Evolutionary conservation across 2,797 vertebrate genomes (phyloP).

Genomic region (Sebastes alutus): DNA sequence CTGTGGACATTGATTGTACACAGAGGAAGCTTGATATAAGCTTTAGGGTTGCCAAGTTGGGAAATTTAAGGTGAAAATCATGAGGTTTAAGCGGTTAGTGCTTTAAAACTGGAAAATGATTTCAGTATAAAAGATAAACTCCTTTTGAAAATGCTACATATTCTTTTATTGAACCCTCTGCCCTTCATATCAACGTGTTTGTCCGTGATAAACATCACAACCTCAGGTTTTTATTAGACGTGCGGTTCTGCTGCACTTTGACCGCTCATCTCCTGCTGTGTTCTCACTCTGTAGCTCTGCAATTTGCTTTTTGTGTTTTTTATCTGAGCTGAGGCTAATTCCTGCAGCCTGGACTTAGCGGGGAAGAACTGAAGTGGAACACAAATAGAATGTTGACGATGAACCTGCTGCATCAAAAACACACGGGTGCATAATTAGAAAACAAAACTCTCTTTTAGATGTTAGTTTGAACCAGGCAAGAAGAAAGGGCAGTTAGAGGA

Average conservation of each 20-base stretch:
- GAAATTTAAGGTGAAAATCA: neutral
- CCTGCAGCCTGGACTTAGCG: neutral
- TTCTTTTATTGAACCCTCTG: neutral
- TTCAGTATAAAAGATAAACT: neutral
- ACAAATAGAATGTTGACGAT: neutral
- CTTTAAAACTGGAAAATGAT: neutral
- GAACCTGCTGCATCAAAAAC: neutral
- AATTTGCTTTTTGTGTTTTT: neutral
- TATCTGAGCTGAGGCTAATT: neutral
- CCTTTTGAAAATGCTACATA: neutral
- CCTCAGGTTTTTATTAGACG: neutral
- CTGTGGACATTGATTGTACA: neutral
- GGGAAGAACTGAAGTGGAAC: neutral
- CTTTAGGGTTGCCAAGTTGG: neutral
- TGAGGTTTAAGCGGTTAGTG: neutral
- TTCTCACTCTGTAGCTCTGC: neutral
- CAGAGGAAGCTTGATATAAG: neutral
- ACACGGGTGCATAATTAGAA: fast-evolving
- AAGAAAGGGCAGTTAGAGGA: neutral
- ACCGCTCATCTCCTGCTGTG: neutral
- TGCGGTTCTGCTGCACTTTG: neutral
- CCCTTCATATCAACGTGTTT: neutral
- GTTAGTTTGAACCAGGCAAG: neutral
- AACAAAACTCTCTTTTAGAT: neutral
- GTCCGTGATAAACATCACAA: neutral